A percentile compares a stretch with the other conserved stretches of the same genome.
These are phyloP conservation scores for Toxotes chatareus DNA, from an alignment of 2,113 vertebrate species.

Conservation along the genomic window DNA sequence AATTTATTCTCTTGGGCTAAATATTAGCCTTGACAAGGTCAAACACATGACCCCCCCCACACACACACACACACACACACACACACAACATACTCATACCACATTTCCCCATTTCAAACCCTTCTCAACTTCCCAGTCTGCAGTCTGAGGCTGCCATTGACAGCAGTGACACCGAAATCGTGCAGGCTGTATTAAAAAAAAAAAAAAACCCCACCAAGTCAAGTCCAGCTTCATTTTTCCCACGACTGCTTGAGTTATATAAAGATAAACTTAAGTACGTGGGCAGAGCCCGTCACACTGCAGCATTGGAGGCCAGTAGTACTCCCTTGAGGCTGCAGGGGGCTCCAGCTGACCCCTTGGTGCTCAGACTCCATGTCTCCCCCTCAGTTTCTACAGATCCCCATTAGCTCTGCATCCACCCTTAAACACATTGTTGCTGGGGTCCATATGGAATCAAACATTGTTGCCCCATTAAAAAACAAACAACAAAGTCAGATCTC, in stretches of 20 bases:
- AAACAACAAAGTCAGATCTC: background rate
- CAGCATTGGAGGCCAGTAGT: slow-evolving; percentile 44
- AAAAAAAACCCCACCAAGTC: slow-evolving; percentile 43
- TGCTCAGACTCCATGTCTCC: slow-evolving; percentile 28
- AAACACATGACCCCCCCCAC: slow-evolving; percentile 38
- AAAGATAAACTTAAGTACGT: slow-evolving; percentile 77
- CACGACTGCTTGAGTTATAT: slow-evolving; percentile 81
- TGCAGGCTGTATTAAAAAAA: slow-evolving; percentile 33
- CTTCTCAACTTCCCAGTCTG: slow-evolving; percentile 17
- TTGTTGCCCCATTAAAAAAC: background rate
- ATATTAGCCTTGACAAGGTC: slow-evolving; percentile 27
- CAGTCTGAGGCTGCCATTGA: slow-evolving; percentile 39
- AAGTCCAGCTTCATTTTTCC: slow-evolving; percentile 75
- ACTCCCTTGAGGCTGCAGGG: slow-evolving; percentile 45
- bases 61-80: background rate
- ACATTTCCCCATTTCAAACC: slow-evolving; percentile 20
- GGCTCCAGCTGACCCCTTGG: slow-evolving; percentile 67
- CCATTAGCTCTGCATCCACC: slow-evolving; percentile 3
- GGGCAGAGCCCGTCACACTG: slow-evolving; percentile 66
- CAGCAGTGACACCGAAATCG: slow-evolving; percentile 51
- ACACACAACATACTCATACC: background rate
- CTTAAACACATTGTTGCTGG: background rate
- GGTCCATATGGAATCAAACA: slow-evolving; percentile 4
- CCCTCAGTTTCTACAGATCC: slow-evolving; percentile 4
- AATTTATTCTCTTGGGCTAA: slow-evolving; percentile 38